Base-by-base conservation (phyloP, 2,888 invertebrate genomes). In the Tortricodes alternella region DNA sequence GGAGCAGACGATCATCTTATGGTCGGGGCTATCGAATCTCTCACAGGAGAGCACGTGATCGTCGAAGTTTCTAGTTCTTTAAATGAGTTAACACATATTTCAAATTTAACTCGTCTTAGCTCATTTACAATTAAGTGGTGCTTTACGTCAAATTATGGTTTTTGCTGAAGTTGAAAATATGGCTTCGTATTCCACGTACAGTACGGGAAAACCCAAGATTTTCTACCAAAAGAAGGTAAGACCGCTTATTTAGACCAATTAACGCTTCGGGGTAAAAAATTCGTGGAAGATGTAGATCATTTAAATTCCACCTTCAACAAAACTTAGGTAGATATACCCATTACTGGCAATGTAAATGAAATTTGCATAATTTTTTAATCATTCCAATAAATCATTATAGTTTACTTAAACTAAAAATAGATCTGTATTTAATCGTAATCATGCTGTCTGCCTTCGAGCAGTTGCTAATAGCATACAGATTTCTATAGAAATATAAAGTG, bases 221-320 rank as follows among this genome's bases (percentile, higher is more conserved):
- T 87, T 89, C 78, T 89, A 86, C 70, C 89, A 89, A 66, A 89
- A 90, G 85, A 89, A 90, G 90, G 90, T 89, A 80, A 85, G 86
- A 41, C 52, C 9, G 8, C 21, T 43, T 15, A 11, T 27, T 5
- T n/a, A 39, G 32, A 23, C 23, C 16, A 39, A 53, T 39, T 48
- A 39, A 34, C 46, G 39, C 32, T 18, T 39, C 29, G 21, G 21
- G 11, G 37, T 34, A 41, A 34, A 27, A 13, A 16, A 35, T 21
- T 38, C 18, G 16, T 53, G 15, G 46, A 23, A 24, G 13, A 8
- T n/a, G 8, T 38, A 38, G 2, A 29, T 13, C 19, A 19, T 18
- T 9, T n/a, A 0, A 32, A 21, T 16, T 32, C 21, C 23, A 34
- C 21, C n/a, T 19, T n/a, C 2, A 11, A n/a, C 29, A 5, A 9